Evolutionary conservation across 2,888 invertebrate species (phyloP), one percentile per base, ranked within the genome.

Genomic region (Parascotia fuliginaria): DNA sequence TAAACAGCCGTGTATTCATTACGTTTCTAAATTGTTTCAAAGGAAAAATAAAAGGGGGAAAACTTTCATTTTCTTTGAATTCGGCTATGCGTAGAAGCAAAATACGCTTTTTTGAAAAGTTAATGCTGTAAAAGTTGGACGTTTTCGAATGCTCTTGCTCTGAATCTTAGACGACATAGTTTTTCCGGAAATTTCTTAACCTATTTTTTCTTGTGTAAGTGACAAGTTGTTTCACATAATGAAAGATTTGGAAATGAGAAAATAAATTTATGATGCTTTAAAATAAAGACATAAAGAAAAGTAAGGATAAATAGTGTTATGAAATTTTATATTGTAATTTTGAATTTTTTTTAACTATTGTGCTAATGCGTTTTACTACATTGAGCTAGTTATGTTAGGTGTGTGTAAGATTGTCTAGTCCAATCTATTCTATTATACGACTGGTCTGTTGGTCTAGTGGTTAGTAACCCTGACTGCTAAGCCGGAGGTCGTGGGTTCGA

Each of bases 61-160:
- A 69, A 68, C 58, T 68, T 64, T 63, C 58, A 62, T 72, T 68
- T 66, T 64, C 61, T 64, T 63, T 19, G 57, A 69, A 74, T 70
- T 70, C 61, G 28, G 65, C 73, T 66, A 63, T 48, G 60, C 46
- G 38, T 46, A 32, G 47, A 43, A 39, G 13, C 7, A 13, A 55
- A 43, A 44, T 62, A 58, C 62, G 58, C 44, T 64, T 60, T 74
- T 71, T 74, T 56, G 56, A 55, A 59, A 75, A 70, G 69, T 73
- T 70, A 62, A 70, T 60, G 55, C 60, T 50, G 55, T 60, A 55
- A 47, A 74, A 66, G 58, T 73, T 67, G 34, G 39, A 43, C 57
- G 42, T 65, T 63, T 60, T 65, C 49, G 57, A 53, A 60, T 56
- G 46, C 45, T 41, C 44, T 49, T 13, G n/a, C n/a, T n/a, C n/a